A percentile compares a stretch with the other conserved stretches of the same genome.
These are phyloP conservation scores for Lithophane socia DNA, from an alignment of 2,888 invertebrate species.

Conservation along the genomic window DNA sequence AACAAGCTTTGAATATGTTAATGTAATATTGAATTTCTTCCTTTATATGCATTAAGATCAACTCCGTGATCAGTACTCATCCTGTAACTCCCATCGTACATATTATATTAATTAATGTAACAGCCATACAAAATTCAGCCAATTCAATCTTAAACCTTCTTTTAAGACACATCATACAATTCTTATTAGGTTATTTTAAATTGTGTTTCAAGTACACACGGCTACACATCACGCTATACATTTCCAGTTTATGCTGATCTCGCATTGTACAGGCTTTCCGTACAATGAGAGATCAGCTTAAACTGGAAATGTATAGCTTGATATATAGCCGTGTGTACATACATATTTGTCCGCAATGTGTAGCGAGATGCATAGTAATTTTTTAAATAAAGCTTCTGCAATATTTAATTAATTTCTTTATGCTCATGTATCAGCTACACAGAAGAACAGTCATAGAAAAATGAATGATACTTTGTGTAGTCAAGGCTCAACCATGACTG, in stretches of 20 bases:
- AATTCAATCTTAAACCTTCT: conserved; percentile 21
- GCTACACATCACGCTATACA: too few relatives aligned
- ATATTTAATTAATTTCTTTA: not conserved
- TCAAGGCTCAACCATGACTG: not conserved
- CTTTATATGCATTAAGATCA: not conserved
- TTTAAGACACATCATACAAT: conserved; percentile 47
- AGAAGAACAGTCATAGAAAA: not conserved
- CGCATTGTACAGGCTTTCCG: too few relatives aligned
- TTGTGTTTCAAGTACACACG: not conserved
- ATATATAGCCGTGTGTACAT: too few relatives aligned
- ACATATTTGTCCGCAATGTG: not conserved
- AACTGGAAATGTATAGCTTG: too few relatives aligned
- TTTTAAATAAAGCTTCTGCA: not conserved
- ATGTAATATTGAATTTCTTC: conserved; percentile 41
- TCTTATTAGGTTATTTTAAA: not conserved
- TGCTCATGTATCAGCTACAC: not conserved
- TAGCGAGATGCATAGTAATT: conserved; percentile 12
- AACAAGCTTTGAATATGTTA: conserved; percentile 48
- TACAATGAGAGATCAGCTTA: too few relatives aligned
- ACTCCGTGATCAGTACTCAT: not conserved
- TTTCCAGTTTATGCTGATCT: too few relatives aligned
- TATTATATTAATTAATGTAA: conserved; percentile 10
- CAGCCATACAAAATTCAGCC: conserved; percentile 47
- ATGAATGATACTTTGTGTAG: not conserved
- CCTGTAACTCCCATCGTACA: not conserved